These are phyloP conservation scores for Drosophila diplacantha DNA, from an alignment of 2,888 invertebrate species.

Conservation along the genomic window DNA sequence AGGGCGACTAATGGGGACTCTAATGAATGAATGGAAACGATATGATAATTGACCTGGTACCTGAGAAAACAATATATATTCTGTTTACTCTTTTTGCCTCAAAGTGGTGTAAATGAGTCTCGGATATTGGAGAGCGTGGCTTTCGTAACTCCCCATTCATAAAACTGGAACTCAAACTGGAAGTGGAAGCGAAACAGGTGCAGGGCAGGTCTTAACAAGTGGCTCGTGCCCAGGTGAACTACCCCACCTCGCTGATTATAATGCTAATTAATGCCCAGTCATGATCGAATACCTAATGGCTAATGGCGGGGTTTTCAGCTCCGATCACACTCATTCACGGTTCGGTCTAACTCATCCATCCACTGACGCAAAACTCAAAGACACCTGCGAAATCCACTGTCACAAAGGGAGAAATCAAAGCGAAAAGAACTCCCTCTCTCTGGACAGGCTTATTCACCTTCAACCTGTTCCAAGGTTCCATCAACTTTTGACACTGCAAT, in stretches of 20 bases:
- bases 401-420: slow-evolving; percentile 1
- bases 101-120: slow-evolving; percentile 21
- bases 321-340: slow-evolving; percentile 44
- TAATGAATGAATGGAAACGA: slow-evolving; percentile 38
- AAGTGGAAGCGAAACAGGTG: slow-evolving; percentile 41
- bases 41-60: slow-evolving; percentile 32
- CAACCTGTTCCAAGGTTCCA: slow-evolving; percentile 22
- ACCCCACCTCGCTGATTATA: slow-evolving; percentile 59
- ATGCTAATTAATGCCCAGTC: slow-evolving; percentile 59
- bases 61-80: slow-evolving; percentile 25
- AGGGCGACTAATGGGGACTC: slow-evolving; percentile 32
- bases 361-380: slow-evolving; percentile 17
- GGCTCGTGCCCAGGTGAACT: slow-evolving; percentile 69
- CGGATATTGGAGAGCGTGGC: slow-evolving; percentile 18
- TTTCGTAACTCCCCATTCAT: slow-evolving; percentile 43
- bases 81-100: slow-evolving; percentile 2
- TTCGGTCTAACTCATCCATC: slow-evolving; percentile 30
- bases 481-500: slow-evolving; percentile 39
- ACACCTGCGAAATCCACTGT: slow-evolving; percentile 22
- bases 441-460: slow-evolving; percentile 22
- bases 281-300: slow-evolving; percentile 29
- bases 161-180: slow-evolving; percentile 30
- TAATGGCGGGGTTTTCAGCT: slow-evolving; percentile 29
- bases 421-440: slow-evolving; percentile 18
- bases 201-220: slow-evolving; percentile 57